Conservation (phyloP, 2,888 invertebrate genomes). For the Diaprepes abbreviatus region DNA sequence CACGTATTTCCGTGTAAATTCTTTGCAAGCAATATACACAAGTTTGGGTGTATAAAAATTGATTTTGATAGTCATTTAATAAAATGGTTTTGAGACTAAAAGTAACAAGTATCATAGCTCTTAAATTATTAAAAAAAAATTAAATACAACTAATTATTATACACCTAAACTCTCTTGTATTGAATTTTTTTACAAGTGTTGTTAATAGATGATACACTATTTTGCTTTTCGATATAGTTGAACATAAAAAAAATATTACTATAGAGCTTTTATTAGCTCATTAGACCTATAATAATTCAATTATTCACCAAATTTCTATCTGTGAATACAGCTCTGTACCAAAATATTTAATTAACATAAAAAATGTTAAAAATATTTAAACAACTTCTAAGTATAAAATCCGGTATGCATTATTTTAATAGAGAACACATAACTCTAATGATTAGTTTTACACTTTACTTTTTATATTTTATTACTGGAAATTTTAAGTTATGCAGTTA, state of each 20-base stretch:
- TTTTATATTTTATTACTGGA: no score
- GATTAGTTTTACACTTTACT: no score
- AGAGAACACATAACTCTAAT: no score
- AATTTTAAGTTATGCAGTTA: no score
- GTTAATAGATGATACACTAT: slow-evolving; percentile 9
- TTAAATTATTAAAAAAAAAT: not conserved
- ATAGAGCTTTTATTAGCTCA: slow-evolving; percentile 15
- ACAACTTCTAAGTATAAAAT: no score
- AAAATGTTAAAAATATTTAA: slow-evolving; percentile 19
- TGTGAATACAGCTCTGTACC: slow-evolving; percentile 10
- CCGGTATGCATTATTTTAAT: no score
- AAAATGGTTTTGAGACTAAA: not conserved
- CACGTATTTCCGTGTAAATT: slow-evolving; percentile 8
- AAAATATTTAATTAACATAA: not conserved
- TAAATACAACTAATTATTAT: not conserved
- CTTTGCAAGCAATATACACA: slow-evolving; percentile 6
- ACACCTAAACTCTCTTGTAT: not conserved
- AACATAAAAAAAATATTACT: slow-evolving; percentile 3
- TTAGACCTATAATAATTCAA: slow-evolving; percentile 17
- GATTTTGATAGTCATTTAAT: not conserved
- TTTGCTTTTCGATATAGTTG: slow-evolving; percentile 16
- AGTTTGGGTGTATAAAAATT: slow-evolving; percentile 4
- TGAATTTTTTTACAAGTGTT: not conserved
- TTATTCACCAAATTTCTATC: slow-evolving; percentile 18
- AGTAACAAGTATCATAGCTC: not conserved